These are phyloP conservation scores for Temnothorax rugatulus DNA, from an alignment of 2,888 invertebrate species.

Conservation along the genomic window DNA sequence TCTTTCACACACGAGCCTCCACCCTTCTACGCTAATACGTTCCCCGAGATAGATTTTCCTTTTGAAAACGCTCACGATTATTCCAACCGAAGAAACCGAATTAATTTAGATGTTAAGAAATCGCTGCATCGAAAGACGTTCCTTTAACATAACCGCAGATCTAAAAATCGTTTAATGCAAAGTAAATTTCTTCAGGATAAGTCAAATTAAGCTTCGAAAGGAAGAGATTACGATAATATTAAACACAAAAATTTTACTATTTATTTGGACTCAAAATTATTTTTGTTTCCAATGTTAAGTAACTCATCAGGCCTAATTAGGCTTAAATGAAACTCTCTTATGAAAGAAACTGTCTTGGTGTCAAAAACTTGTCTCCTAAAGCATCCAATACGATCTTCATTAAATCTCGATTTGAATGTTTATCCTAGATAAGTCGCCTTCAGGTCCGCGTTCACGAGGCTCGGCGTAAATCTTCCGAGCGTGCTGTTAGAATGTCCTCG, in stretches of 20 bases:
- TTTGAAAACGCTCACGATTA: slow-evolving; percentile 2
- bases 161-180: not conserved
- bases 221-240: not conserved
- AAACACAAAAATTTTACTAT: not conserved
- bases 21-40: slow-evolving; percentile 26
- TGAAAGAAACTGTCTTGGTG: not conserved
- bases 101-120: slow-evolving; percentile 13
- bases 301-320: not conserved
- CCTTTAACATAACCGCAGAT: not conserved
- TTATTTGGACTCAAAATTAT: not conserved
- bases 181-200: not conserved
- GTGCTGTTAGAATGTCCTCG: slow-evolving; percentile 33
- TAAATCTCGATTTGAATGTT: slow-evolving; percentile 33
- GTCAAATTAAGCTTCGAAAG: not conserved
- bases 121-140: not conserved
- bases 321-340: not conserved
- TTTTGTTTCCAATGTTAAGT: not conserved
- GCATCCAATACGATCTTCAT: not conserved
- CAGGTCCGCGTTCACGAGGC: not conserved
- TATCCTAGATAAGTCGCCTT: not conserved
- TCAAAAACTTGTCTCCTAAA: not conserved
- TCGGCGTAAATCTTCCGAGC: slow-evolving; percentile 35
- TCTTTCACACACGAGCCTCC: slow-evolving; percentile 52
- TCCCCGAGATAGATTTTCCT: not conserved
- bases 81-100: not conserved